phyloP scores from a whole-genome alignment of 2,113 vertebrate species.

The Dicrurus megarhynchus region DNA sequence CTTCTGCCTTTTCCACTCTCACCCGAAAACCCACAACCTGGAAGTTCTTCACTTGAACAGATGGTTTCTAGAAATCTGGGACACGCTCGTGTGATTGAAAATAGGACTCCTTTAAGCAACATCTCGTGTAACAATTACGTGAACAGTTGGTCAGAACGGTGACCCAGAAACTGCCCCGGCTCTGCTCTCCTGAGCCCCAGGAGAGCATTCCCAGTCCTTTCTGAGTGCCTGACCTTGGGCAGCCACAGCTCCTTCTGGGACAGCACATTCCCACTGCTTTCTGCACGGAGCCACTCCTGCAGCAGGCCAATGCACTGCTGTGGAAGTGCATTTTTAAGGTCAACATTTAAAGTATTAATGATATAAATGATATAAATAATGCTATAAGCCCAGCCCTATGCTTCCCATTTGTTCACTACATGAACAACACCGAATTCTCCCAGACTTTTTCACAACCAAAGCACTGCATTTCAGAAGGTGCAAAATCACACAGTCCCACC shows the following conservation, averaged over 20 bases:
- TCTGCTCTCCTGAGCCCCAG: not conserved
- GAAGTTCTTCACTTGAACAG: constrained; percentile 53
- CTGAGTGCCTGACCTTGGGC: not conserved
- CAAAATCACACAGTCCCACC: not conserved
- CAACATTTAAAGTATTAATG: not conserved
- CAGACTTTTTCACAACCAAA: not conserved
- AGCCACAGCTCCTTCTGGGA: not conserved
- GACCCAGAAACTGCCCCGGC: constrained; percentile 51
- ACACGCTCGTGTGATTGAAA: not conserved
- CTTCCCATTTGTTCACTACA: not conserved
- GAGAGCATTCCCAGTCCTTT: not conserved
- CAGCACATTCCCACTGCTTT: not conserved
- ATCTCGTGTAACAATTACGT: constrained; percentile 6
- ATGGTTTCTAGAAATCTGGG: constrained; percentile 58
- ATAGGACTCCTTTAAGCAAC: constrained; percentile 48
- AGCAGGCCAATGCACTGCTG: rapidly evolving
- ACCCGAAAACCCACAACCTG: constrained; percentile 19
- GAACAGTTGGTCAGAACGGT: constrained; percentile 45
- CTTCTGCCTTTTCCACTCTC: not conserved
- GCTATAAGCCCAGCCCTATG: not conserved
- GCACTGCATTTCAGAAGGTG: not conserved
- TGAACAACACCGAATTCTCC: not conserved
- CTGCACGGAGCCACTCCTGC: not conserved
- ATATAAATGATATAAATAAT: not conserved
- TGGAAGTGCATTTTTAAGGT: not conserved